These are phyloP conservation scores for Thysanoteuthis rhombus DNA, from an alignment of 2,888 invertebrate species.

Conservation along the genomic window DNA sequence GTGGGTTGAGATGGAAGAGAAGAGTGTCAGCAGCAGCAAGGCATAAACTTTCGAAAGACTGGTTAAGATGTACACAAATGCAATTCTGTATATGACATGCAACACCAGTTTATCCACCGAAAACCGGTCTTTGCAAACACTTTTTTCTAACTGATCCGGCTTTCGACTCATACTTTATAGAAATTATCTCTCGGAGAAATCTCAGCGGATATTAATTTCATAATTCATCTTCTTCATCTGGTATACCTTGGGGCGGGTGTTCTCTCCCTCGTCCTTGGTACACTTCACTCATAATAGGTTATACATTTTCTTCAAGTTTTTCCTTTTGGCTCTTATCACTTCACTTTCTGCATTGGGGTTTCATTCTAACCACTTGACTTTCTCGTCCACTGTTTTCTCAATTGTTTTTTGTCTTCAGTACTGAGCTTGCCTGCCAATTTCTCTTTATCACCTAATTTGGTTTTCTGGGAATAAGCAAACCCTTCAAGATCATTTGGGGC, in stretches of 20 bases:
- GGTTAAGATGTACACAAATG: conserved; percentile 1
- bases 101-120: background rate
- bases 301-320: conserved; percentile 93
- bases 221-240: conserved; percentile 76
- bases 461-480: conserved; percentile 96
- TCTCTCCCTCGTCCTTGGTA: conserved; percentile 75
- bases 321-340: conserved; percentile 92
- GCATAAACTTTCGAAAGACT: background rate
- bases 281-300: conserved; percentile 94
- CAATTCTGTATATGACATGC: background rate
- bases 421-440: conserved; percentile 91
- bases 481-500: conserved; percentile 93
- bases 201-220: conserved; percentile 38
- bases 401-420: conserved; percentile 92
- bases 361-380: conserved; percentile 97
- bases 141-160: background rate
- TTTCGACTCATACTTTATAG: background rate
- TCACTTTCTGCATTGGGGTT: conserved; percentile 92
- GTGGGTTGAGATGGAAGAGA: background rate
- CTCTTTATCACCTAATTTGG: conserved; percentile 94
- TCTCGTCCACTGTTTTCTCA: conserved; percentile 92
- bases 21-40: background rate
- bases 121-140: too few species aligned
- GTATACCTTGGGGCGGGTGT: conserved; percentile 67
- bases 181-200: background rate